Conservation (phyloP, 2,113 vertebrate species). For the Chrysemys picta region DNA sequence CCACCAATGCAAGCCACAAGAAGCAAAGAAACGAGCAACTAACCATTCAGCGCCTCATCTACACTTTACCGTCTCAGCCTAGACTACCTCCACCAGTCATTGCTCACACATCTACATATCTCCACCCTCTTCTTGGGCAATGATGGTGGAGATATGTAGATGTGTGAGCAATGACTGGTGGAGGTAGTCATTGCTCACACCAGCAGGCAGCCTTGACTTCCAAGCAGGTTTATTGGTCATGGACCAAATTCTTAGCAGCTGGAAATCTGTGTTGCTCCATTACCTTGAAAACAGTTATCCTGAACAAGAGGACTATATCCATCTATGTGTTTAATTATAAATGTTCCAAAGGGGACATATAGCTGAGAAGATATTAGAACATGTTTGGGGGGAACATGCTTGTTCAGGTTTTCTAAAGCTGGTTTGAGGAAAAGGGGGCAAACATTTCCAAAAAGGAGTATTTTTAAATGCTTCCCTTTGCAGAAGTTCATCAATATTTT, state of each 20-base stretch:
- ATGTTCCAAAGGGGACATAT: background rate
- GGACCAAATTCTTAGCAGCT: slow-evolving; percentile 39
- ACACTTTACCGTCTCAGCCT: background rate
- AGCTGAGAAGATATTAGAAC: background rate
- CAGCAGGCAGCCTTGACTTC: background rate
- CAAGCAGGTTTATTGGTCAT: background rate
- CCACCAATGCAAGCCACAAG: background rate
- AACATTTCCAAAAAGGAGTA: background rate
- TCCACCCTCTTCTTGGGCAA: background rate
- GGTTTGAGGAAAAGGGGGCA: background rate
- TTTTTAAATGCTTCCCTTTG: background rate
- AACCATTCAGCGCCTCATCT: background rate
- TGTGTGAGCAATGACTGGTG: too few species aligned
- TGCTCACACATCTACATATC: slow-evolving; percentile 38
- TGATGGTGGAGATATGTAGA: too few species aligned
- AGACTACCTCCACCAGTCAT: background rate
- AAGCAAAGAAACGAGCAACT: background rate
- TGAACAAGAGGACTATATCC: background rate
- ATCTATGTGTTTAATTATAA: background rate
- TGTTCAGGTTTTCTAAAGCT: background rate
- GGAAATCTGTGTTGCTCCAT: slow-evolving; percentile 42
- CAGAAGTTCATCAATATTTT: background rate
- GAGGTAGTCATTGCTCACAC: background rate
- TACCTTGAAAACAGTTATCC: background rate
- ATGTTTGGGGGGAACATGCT: background rate